These are phyloP conservation scores for Pao palembangensis DNA, from an alignment of 2,113 vertebrate genomes.

Conservation along the genomic window DNA sequence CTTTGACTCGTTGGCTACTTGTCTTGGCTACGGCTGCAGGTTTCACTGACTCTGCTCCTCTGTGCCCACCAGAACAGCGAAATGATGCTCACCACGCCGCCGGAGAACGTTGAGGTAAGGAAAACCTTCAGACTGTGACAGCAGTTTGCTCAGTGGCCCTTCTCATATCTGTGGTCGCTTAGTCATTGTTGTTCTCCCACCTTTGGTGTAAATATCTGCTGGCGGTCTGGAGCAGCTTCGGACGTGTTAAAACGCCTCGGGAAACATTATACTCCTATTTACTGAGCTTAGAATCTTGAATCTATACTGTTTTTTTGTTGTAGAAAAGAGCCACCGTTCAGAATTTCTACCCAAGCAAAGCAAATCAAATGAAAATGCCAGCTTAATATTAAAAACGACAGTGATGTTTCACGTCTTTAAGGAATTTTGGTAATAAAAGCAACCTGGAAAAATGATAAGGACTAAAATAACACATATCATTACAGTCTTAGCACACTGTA, in stretches of 20 bases:
- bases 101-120: conserved; percentile 48
- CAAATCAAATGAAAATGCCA: no score
- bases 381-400: no score
- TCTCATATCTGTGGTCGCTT: conserved; percentile 48
- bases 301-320: no score
- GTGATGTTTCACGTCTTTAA: no score
- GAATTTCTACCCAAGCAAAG: no score
- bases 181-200: conserved; percentile 52
- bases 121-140: background rate
- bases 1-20: background rate
- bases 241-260: conserved; percentile 31
- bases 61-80: conserved; percentile 35
- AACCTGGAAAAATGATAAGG: no score
- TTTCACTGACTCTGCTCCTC: background rate
- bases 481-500: no score
- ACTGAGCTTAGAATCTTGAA: no score
- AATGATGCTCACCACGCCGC: conserved; percentile 36
- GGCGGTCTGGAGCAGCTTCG: conserved; percentile 24
- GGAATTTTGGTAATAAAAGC: no score
- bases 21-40: background rate
- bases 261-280: no score
- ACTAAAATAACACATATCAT: no score
- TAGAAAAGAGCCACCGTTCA: no score
- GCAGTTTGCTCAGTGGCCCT: background rate
- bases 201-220: conserved; percentile 10